Evolutionary conservation across 2,888 invertebrate species (phyloP).

Genomic region (Stenoptilia bipunctidactyla): DNA sequence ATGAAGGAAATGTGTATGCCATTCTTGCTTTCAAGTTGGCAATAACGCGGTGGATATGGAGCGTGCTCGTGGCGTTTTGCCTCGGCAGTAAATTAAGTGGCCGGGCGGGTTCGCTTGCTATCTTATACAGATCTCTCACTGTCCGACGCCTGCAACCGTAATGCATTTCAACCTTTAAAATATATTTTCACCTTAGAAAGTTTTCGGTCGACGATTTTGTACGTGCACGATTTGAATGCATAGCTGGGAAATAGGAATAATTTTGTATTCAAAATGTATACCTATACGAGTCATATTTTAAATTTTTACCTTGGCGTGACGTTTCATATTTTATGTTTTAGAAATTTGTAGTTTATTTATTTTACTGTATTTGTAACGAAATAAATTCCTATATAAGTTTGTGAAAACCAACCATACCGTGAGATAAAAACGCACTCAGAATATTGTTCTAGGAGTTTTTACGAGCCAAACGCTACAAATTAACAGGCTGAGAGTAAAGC

Average conservation of each 20-base stretch:
- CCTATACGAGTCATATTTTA: background rate
- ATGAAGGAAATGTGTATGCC: constrained; percentile 60
- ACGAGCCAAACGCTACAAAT: constrained; percentile 56
- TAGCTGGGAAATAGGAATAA: background rate
- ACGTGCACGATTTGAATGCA: constrained; percentile 1
- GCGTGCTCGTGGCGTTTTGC: constrained; percentile 61
- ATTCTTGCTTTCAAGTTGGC: constrained; percentile 67
- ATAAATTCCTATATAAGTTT: too few relatives aligned
- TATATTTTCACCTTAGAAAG: background rate
- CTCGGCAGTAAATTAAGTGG: constrained; percentile 59
- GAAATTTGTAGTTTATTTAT: too few relatives aligned
- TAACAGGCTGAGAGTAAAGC: constrained; percentile 58
- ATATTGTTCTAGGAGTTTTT: constrained; percentile 56
- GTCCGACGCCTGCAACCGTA: constrained; percentile 19
- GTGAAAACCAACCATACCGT: too few relatives aligned
- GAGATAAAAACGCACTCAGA: too few relatives aligned
- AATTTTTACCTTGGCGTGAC: too few relatives aligned
- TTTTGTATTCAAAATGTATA: constrained; percentile 2
- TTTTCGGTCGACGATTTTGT: constrained; percentile 1
- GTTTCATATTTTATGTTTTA: too few relatives aligned
- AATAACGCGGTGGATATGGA: constrained; percentile 64
- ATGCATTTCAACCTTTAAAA: background rate
- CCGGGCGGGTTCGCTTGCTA: constrained; percentile 41
- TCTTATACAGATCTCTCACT: constrained; percentile 41
- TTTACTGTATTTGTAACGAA: too few relatives aligned